A percentile compares a stretch with the other conserved stretches of the same genome.
phyloP scores from a whole-genome alignment of 2,113 vertebrate genomes.

The Nibea coibor region DNA sequence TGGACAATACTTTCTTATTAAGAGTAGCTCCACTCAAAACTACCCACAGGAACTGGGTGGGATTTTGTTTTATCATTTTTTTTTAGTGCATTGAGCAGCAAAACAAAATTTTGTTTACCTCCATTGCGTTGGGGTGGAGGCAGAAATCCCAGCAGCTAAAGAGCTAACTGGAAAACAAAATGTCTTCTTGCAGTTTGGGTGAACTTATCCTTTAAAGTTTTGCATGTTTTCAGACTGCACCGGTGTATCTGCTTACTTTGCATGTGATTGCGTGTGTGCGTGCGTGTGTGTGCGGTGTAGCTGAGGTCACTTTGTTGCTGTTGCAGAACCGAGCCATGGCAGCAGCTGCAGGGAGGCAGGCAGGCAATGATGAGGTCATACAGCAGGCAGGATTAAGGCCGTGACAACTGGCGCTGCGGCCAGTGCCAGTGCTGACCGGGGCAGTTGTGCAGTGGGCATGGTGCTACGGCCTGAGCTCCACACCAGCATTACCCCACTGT shows the following conservation, averaged over 20 bases:
- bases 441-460: conserved; percentile 66
- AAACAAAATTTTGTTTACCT: background rate
- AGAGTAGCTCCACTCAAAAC: conserved; percentile 8
- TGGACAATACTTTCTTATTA: background rate
- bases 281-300: conserved; percentile 16
- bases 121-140: background rate
- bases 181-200: background rate
- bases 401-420: conserved; percentile 75
- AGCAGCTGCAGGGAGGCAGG: conserved; percentile 60
- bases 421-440: conserved; percentile 69
- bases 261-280: conserved; percentile 28
- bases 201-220: conserved; percentile 21
- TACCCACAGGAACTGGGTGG: background rate
- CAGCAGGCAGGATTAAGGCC: conserved; percentile 75
- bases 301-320: conserved; percentile 64
- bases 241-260: conserved; percentile 47
- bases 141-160: background rate
- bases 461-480: conserved; percentile 43
- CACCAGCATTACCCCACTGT: conserved; percentile 64
- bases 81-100: background rate
- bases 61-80: background rate
- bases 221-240: conserved; percentile 45
- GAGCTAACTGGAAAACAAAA: background rate
- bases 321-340: conserved; percentile 52
- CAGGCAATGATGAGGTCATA: conserved; percentile 78